Conservation (phyloP, 1,140 invertebrate genomes). For the Piezodorus guildinii region DNA sequence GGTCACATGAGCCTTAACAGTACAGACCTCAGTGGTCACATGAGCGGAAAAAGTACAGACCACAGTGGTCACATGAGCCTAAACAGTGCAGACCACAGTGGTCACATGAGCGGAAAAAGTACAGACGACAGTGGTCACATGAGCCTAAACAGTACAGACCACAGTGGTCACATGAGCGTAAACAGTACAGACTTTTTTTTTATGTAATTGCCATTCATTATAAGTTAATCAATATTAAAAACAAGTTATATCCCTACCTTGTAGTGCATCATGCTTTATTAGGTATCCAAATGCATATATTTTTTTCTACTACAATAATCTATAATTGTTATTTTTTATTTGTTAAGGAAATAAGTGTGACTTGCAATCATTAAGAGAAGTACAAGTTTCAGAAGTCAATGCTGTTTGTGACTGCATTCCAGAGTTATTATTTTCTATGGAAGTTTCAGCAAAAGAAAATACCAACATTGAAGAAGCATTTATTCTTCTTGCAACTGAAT, state of each 20-base stretch:
- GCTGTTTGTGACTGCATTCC: conserved; percentile 71
- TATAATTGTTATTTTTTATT: conserved; percentile 17
- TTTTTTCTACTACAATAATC: not conserved
- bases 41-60: too few relatives aligned
- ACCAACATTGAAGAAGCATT: conserved; percentile 89
- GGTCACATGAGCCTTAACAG: too few relatives aligned
- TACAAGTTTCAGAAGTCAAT: conserved; percentile 70
- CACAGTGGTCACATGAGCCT: too few relatives aligned
- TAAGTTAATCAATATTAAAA: not conserved
- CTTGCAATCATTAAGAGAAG: conserved; percentile 64
- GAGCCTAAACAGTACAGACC: too few relatives aligned
- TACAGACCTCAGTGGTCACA: too few relatives aligned
- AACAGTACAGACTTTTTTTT: too few relatives aligned
- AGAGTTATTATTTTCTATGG: conserved; percentile 71
- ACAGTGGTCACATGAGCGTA: too few relatives aligned
- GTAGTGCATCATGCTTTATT: too few relatives aligned
- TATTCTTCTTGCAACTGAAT: conserved; percentile 72
- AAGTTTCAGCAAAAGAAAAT: conserved; percentile 88
- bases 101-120: too few relatives aligned
- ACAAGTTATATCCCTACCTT: not conserved
- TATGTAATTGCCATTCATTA: too few relatives aligned
- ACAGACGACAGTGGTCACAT: too few relatives aligned
- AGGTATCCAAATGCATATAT: not conserved
- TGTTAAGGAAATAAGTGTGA: conserved; percentile 74
- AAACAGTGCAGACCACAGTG: too few relatives aligned